These are phyloP conservation scores for Dasypolia templi DNA, from an alignment of 2,888 invertebrate species.

Conservation along the genomic window DNA sequence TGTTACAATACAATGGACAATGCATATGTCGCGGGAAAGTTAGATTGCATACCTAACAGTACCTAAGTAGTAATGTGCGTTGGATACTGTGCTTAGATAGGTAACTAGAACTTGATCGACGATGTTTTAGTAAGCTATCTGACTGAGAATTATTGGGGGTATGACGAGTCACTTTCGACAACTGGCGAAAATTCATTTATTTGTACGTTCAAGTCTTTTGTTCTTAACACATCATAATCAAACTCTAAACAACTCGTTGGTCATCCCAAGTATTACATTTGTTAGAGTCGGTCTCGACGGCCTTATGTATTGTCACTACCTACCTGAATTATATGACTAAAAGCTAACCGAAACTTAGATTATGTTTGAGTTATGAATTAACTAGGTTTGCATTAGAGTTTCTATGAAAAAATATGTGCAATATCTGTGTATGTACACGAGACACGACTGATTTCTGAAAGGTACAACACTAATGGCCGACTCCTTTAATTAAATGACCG, in stretches of 20 bases:
- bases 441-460: neutral
- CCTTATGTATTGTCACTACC: too few relatives aligned
- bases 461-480: neutral
- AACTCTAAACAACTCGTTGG: neutral
- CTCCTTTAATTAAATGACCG: too few relatives aligned
- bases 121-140: too few relatives aligned
- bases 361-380: neutral
- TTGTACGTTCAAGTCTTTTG: conserved; percentile 16
- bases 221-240: neutral
- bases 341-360: neutral
- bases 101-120: neutral
- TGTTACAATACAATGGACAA: conserved; percentile 31
- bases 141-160: too few relatives aligned
- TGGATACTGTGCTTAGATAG: neutral
- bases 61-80: neutral
- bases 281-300: neutral
- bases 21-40: conserved; percentile 24
- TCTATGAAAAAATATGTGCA: neutral
- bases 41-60: conserved; percentile 5
- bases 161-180: neutral
- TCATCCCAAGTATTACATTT: neutral
- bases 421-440: neutral
- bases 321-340: neutral
- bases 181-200: neutral
- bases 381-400: neutral